A percentile compares a stretch with the other conserved stretches of the same genome.
These are phyloP conservation scores for Anastatus disparis DNA, from an alignment of 1,140 invertebrate genomes.

Conservation along the genomic window DNA sequence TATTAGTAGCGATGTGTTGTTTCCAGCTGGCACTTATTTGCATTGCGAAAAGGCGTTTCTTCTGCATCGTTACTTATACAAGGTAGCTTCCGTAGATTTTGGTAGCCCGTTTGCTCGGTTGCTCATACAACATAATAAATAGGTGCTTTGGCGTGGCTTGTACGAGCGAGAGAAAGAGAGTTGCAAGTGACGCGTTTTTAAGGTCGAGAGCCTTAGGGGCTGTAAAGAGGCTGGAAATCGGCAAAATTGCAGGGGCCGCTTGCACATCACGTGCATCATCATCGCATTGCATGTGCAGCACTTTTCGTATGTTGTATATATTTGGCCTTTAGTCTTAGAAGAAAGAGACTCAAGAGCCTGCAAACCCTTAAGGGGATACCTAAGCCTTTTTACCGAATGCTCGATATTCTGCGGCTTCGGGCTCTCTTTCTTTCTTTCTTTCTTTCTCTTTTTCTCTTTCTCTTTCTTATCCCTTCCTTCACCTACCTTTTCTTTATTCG, in stretches of 20 bases:
- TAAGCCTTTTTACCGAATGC: too few relatives aligned
- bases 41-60: not conserved
- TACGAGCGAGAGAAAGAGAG: not conserved
- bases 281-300: too few relatives aligned
- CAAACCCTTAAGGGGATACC: too few relatives aligned
- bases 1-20: not conserved
- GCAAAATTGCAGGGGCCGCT: conserved; percentile 10
- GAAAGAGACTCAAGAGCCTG: too few relatives aligned
- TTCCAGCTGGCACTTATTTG: not conserved
- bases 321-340: not conserved
- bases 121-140: not conserved
- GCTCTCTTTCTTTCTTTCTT: not conserved
- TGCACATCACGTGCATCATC: too few relatives aligned
- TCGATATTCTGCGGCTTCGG: too few relatives aligned
- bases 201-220: not conserved
- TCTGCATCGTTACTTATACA: not conserved
- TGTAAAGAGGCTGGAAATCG: not conserved
- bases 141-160: not conserved
- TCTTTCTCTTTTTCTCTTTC: not conserved
- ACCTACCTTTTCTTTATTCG: not conserved
- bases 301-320: too few relatives aligned
- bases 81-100: not conserved
- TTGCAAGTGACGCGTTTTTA: conserved; percentile 8
- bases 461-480: too few relatives aligned
- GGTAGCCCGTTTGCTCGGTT: too few relatives aligned